A percentile compares a stretch with the other conserved stretches of the same genome.
These are phyloP conservation scores for Osmerus eperlanus DNA, from an alignment of 2,113 vertebrate genomes.

Conservation along the genomic window DNA sequence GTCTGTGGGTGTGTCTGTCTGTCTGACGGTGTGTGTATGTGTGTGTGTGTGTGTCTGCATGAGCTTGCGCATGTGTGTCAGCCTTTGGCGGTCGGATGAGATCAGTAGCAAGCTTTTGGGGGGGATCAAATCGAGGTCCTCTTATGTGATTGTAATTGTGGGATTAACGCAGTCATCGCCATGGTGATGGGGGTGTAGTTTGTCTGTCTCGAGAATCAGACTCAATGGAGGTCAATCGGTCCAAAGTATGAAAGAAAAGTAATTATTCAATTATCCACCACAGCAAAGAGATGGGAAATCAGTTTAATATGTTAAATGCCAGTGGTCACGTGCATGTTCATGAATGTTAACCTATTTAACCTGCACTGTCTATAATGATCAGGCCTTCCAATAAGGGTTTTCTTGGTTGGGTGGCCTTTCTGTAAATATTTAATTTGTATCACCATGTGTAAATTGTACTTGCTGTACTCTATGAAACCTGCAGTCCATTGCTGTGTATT, in stretches of 20 bases:
- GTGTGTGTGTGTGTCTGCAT: constrained; percentile 1
- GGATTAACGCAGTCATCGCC: constrained; percentile 27
- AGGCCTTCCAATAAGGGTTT: too few species aligned
- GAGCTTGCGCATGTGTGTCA: constrained; percentile 12
- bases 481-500: too few species aligned
- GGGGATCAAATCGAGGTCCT: neutral
- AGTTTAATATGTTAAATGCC: constrained; percentile 43
- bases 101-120: neutral
- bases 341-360: constrained; percentile 41
- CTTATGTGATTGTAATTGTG: constrained; percentile 17
- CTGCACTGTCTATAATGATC: constrained; percentile 16
- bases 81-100: neutral
- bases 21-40: constrained; percentile 3
- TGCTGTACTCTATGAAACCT: too few species aligned
- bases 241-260: constrained; percentile 43
- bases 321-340: constrained; percentile 31
- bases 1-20: constrained; percentile 9
- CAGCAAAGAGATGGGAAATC: constrained; percentile 41
- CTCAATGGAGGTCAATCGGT: constrained; percentile 47
- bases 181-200: constrained; percentile 8
- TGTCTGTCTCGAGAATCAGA: constrained; percentile 21
- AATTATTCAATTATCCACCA: constrained; percentile 54
- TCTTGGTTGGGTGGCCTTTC: too few species aligned
- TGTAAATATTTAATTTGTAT: too few species aligned
- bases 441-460: too few species aligned